Evolutionary conservation across 1,140 invertebrate species (phyloP).

Genomic region (Dysdera silvatica): DNA sequence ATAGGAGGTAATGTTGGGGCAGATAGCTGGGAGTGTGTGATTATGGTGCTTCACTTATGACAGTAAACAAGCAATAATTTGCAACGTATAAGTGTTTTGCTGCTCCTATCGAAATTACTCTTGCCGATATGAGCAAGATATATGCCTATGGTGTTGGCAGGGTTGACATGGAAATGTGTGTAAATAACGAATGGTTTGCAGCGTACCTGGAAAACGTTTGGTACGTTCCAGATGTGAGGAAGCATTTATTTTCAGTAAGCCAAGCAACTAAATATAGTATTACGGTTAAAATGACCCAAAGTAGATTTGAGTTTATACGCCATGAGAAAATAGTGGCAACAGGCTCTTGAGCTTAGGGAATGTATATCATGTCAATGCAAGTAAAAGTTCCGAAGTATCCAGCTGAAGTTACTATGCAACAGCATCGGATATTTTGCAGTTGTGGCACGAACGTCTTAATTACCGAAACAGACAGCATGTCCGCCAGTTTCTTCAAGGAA

Average conservation of each 20-base stretch:
- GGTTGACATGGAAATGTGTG: not conserved
- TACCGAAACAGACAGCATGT: too few species aligned
- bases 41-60: not conserved
- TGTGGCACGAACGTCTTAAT: too few species aligned
- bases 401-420: too few species aligned
- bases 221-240: not conserved
- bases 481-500: too few species aligned
- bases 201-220: not conserved
- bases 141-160: not conserved
- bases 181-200: too few species aligned
- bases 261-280: not conserved
- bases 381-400: too few species aligned
- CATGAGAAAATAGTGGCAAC: too few species aligned
- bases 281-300: not conserved
- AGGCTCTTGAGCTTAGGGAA: too few species aligned
- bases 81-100: not conserved
- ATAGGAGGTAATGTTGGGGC: too few species aligned
- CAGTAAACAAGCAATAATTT: not conserved
- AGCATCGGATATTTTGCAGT: too few species aligned
- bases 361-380: too few species aligned
- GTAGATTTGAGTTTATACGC: too few species aligned
- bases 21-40: not conserved
- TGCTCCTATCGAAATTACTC: not conserved
- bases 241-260: not conserved
- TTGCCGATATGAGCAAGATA: not conserved